Conservation (phyloP, 2,797 vertebrate species). For the Sphenopsis melanotis region DNA sequence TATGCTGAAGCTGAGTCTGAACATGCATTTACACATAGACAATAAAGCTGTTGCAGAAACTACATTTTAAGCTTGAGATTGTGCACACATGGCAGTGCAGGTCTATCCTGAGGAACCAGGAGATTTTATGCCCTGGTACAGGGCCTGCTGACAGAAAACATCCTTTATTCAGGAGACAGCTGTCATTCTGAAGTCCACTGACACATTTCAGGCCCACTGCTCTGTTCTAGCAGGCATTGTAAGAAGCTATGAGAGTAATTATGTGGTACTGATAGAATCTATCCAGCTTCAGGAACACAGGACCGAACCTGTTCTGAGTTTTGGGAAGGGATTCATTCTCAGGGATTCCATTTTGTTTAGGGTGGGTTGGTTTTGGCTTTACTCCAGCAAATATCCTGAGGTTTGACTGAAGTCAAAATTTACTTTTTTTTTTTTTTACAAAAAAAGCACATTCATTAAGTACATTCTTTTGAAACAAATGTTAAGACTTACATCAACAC, state of each 20-base stretch:
- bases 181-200: neutral
- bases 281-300: neutral
- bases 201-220: neutral
- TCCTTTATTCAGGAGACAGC: neutral
- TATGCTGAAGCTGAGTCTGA: neutral
- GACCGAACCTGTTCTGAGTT: conserved; percentile 25
- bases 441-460: neutral
- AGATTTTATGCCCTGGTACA: neutral
- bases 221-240: neutral
- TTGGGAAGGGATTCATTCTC: neutral
- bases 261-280: conserved; percentile 38
- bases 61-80: neutral
- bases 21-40: neutral
- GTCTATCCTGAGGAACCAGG: neutral
- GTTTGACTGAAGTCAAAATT: conserved; percentile 1
- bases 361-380: conserved; percentile 28
- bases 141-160: neutral
- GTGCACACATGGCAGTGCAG: neutral
- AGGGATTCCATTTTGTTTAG: conserved; percentile 24
- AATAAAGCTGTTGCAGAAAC: neutral
- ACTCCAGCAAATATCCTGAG: conserved; percentile 8
- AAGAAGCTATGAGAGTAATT: neutral
- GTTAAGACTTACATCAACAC: neutral
- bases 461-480: conserved; percentile 19
- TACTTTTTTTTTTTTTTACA: neutral